A percentile compares a stretch with the other conserved stretches of the same genome.
Conservation (phyloP, 2,888 invertebrate species). For the Candidula unifasciata region DNA sequence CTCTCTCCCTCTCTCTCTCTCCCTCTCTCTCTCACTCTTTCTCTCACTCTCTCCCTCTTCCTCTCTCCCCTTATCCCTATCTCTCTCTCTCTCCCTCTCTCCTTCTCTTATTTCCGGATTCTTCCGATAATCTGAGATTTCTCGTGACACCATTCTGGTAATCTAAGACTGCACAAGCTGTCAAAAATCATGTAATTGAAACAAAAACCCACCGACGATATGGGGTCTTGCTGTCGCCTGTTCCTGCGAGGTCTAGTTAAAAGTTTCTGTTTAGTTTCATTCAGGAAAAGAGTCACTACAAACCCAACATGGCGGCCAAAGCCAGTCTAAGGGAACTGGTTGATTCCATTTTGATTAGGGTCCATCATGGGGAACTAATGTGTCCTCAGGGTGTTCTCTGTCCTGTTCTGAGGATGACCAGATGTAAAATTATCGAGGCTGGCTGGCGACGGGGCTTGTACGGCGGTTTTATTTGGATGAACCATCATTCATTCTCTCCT, state of each 20-base stretch:
- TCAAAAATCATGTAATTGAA: not conserved
- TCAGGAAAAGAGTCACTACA: constrained; percentile 16
- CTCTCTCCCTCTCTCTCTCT: too few species aligned
- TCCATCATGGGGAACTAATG: constrained; percentile 18
- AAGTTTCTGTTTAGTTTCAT: constrained; percentile 16
- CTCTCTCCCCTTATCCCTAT: too few species aligned
- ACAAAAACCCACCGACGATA: not conserved
- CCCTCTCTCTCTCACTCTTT: too few species aligned
- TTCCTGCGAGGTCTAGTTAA: not conserved
- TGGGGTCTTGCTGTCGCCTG: not conserved
- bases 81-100: too few species aligned
- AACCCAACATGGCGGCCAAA: constrained; percentile 32
- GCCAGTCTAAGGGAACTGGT: constrained; percentile 10
- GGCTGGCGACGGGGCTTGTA: not conserved
- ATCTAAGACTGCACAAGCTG: not conserved
- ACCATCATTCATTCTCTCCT: not conserved
- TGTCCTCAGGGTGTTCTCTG: constrained; percentile 20
- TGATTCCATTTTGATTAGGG: constrained; percentile 41
- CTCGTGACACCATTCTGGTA: not conserved
- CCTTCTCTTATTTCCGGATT: too few species aligned
- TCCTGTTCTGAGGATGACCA: constrained; percentile 26
- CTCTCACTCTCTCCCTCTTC: too few species aligned
- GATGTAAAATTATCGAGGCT: constrained; percentile 33
- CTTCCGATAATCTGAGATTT: too few species aligned
- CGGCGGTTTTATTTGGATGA: not conserved